Base-by-base conservation (phyloP, 2,797 vertebrate genomes). In the Enteromius argenteus region DNA sequence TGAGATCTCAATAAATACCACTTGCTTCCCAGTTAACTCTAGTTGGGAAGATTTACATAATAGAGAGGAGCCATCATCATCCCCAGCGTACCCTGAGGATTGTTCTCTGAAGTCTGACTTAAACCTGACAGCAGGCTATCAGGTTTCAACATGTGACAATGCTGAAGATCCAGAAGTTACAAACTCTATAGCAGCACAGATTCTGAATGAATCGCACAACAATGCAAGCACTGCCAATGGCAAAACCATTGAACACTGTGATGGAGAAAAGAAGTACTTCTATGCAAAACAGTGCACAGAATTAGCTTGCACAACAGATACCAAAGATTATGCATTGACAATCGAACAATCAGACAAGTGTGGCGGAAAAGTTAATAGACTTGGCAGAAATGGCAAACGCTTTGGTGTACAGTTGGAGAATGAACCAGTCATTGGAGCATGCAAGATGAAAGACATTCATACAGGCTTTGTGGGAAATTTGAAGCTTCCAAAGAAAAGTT, bases 401-500 rank as follows among this genome's bases (percentile, higher is more conserved):
- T 37, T 39, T 39, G 3, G 23, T 86, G 67, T 85, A 32, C 62
- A n/a, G 37, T 56, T 58, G 56, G 89, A 89, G 68, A 86, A 72
- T 76, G 90, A 92, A 37, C 44, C 79, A 80, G 79, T 88, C 83
- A 91, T 86, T 89, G 81, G 39, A 19, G 46, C 84, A 80, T 89
- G 85, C 91, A 91, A 94, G 89, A 92, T 91, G 81, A 95, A 94
- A 86, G 90, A 85, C 44, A 77, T 88, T 51, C 88, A 85, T 73
- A 89, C 94, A 39, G 76, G 86, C 86, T 92, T 91, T 84, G 86
- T 81, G 10, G 86, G 89, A 58, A 92, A 88, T 88, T 81, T 94
- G 72, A 94, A 94, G 89, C 93, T 94, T 79, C 91, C 91, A 72
- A 95, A 95, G 90, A 92, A 92, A 87, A 81, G 80, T 79, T 74